Conservation (phyloP, 30 jellyfish, hydroid and myxozoan species). For the Calvadosia cruxmelitensis region DNA sequence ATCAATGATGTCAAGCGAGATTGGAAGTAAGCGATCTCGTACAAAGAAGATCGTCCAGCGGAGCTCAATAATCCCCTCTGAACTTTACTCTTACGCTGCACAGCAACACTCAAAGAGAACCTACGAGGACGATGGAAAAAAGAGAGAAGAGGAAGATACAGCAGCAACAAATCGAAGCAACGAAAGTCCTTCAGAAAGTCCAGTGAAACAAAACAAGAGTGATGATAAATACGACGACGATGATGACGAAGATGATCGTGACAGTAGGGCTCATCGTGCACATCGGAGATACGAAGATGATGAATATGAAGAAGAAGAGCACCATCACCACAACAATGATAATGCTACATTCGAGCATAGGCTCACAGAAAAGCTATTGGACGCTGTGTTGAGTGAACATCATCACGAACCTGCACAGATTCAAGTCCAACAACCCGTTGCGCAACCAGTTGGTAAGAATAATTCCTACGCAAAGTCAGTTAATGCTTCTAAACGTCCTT, state of each 20-base stretch:
- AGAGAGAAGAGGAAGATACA: background rate
- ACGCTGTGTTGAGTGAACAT: slow-evolving; percentile 34
- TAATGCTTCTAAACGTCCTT: background rate
- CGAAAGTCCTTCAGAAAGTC: background rate
- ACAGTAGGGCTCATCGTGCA: background rate
- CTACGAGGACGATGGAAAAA: background rate
- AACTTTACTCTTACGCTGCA: background rate
- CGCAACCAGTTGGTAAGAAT: background rate
- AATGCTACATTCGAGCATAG: slow-evolving; percentile 60
- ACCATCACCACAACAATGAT: slow-evolving; percentile 1
- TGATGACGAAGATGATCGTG: background rate
- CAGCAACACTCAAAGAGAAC: background rate
- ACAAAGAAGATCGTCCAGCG: background rate
- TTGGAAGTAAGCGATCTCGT: background rate
- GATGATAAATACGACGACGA: background rate
- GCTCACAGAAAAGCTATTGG: slow-evolving; percentile 72
- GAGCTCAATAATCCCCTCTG: background rate
- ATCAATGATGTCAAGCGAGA: slow-evolving; percentile 39
- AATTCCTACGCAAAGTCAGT: background rate
- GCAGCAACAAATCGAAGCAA: background rate
- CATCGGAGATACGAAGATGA: slow-evolving; percentile 1
- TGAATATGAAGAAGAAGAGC: background rate
- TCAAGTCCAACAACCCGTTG: background rate
- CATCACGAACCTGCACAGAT: background rate
- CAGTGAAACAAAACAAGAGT: background rate